Evolutionary conservation across 1,140 invertebrate species (phyloP).

Genomic region (Brachionus asplanchnoidis): DNA sequence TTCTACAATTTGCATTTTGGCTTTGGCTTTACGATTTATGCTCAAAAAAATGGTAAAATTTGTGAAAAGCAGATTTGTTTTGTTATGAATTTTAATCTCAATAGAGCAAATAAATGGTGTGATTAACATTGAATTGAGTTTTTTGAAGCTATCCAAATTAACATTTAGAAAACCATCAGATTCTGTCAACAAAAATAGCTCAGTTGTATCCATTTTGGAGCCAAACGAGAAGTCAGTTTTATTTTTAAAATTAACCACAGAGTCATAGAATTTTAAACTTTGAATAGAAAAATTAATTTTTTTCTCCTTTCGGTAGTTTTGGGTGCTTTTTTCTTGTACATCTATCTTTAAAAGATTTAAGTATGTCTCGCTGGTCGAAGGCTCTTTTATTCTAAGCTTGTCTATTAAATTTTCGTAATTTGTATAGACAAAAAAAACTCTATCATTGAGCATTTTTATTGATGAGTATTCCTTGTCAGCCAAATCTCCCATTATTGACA

Average conservation of each 20-base stretch:
- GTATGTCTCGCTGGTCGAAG: not conserved
- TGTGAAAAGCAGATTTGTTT: not conserved
- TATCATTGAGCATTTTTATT: not conserved
- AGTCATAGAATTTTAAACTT: not conserved
- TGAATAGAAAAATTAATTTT: not conserved
- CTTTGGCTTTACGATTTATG: not conserved
- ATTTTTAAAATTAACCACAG: not conserved
- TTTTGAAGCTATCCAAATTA: not conserved
- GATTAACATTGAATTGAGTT: not conserved
- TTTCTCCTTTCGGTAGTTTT: not conserved
- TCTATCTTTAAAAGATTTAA: not conserved
- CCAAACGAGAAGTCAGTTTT: not conserved
- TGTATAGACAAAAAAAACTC: not conserved
- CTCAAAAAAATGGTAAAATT: not conserved
- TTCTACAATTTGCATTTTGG: not conserved
- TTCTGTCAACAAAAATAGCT: not conserved
- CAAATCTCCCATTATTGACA: not conserved
- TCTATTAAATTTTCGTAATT: not conserved
- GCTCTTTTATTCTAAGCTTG: not conserved
- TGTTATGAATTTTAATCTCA: not conserved
- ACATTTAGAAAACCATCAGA: not conserved
- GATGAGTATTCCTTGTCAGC: not conserved
- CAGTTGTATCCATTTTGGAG: not conserved
- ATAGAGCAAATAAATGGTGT: not conserved
- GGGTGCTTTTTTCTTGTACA: not conserved